phyloP scores from a whole-genome alignment of 2,113 vertebrate species.

The Phylloscopus whistleri region DNA sequence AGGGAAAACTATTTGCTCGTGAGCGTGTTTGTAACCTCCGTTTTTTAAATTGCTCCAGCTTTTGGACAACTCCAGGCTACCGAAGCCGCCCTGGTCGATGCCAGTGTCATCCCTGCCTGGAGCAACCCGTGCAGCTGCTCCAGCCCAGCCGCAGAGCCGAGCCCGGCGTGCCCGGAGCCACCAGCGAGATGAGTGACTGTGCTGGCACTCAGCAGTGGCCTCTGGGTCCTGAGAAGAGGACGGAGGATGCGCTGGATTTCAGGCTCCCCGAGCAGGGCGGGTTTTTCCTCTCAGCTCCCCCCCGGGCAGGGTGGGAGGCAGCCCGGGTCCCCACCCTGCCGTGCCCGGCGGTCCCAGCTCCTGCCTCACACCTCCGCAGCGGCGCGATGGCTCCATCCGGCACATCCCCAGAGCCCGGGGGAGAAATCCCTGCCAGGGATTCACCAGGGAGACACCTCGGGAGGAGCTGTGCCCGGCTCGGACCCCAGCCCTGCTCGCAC shows the following conservation, averaged over 20 bases:
- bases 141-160: not conserved
- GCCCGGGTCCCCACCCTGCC: fast-evolving
- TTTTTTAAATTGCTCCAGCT: not conserved
- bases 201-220: not conserved
- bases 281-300: not conserved
- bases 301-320: not conserved
- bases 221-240: not conserved
- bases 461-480: not conserved
- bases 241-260: not conserved
- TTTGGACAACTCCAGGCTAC: not conserved
- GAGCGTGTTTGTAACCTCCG: not conserved
- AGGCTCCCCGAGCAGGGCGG: fast-evolving
- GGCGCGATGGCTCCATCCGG: not conserved
- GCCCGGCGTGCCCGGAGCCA: not conserved
- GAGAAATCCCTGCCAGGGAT: fast-evolving
- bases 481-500: fast-evolving
- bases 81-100: not conserved
- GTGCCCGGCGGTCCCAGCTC: not conserved
- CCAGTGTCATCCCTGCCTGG: not conserved
- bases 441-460: fast-evolving
- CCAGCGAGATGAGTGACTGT: not conserved
- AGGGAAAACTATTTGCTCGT: not conserved
- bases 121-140: not conserved
- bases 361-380: not conserved
- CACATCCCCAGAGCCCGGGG: not conserved